Percentiles rank a stretch among this genome's conserved stretches.
These are phyloP conservation scores for Limnephilus rhombicus DNA, from an alignment of 2,888 invertebrate genomes.

Conservation along the genomic window DNA sequence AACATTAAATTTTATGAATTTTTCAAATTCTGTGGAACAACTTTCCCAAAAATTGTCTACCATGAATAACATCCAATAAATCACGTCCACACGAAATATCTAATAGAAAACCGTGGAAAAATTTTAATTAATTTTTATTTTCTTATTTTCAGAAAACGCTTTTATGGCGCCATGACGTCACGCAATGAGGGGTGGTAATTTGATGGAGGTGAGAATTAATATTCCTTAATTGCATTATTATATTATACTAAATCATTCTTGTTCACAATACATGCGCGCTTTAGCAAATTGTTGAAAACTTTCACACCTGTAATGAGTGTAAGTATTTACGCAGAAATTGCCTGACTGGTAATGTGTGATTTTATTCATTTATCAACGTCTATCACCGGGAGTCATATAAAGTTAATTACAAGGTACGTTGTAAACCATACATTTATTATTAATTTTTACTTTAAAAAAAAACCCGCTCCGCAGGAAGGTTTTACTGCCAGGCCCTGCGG, in stretches of 20 bases:
- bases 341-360: not conserved
- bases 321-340: not conserved
- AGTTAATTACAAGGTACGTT: not conserved
- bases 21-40: too few species aligned
- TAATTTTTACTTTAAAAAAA: too few species aligned
- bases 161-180: slow-evolving; percentile 53
- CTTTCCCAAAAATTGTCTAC: too few species aligned
- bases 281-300: not conserved
- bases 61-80: not conserved
- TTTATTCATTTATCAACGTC: not conserved
- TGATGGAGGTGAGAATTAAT: slow-evolving; percentile 57
- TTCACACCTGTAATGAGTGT: not conserved
- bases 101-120: not conserved
- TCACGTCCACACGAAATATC: not conserved
- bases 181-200: slow-evolving; percentile 53
- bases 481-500: too few species aligned
- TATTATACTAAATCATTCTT: not conserved
- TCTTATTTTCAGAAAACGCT: slow-evolving; percentile 32
- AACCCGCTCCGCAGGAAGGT: too few species aligned
- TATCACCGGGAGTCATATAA: not conserved
- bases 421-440: too few species aligned
- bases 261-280: not conserved
- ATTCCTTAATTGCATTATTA: not conserved
- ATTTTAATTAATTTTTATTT: slow-evolving; percentile 2
- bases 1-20: too few species aligned